A percentile compares a stretch with the other conserved stretches of the same genome.
Evolutionary conservation across 2,797 vertebrate species (phyloP).

Genomic region (Anas capensis): DNA sequence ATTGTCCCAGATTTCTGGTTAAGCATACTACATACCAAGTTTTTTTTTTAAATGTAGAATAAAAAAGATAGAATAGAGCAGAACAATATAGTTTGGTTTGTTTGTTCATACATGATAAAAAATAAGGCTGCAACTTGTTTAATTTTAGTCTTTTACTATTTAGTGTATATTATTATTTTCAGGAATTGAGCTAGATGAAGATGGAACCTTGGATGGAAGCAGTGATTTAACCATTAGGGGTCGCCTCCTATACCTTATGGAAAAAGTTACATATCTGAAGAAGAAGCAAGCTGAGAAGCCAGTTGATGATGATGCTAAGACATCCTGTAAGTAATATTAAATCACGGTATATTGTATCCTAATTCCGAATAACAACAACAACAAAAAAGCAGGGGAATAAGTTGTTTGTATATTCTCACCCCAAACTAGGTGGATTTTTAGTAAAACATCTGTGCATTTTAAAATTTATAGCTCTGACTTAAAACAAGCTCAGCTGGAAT

Average conservation of each 20-base stretch:
- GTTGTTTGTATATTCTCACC: neutral
- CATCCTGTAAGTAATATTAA: conserved; percentile 85
- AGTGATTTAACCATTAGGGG: conserved; percentile 91
- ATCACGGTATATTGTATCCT: neutral
- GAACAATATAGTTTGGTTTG: neutral
- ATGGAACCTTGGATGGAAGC: conserved; percentile 84
- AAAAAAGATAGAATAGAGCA: neutral
- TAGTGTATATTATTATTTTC: conserved; percentile 13
- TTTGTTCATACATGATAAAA: neutral
- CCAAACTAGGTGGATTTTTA: neutral
- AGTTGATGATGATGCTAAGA: conserved; percentile 85
- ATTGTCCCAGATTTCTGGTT: neutral
- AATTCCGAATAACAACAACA: neutral
- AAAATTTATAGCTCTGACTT: neutral
- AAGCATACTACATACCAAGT: neutral
- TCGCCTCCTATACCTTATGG: conserved; percentile 90
- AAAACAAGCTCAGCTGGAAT: neutral
- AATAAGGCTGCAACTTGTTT: neutral
- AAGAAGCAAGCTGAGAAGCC: conserved; percentile 88
- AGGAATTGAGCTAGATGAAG: conserved; percentile 93
- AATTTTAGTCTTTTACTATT: neutral
- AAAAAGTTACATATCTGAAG: conserved; percentile 92
- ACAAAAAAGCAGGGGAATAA: neutral
- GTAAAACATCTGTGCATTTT: neutral
- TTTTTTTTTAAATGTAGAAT: neutral